phyloP scores from a whole-genome alignment of 2,888 invertebrate genomes.

The Drosophila testacea region DNA sequence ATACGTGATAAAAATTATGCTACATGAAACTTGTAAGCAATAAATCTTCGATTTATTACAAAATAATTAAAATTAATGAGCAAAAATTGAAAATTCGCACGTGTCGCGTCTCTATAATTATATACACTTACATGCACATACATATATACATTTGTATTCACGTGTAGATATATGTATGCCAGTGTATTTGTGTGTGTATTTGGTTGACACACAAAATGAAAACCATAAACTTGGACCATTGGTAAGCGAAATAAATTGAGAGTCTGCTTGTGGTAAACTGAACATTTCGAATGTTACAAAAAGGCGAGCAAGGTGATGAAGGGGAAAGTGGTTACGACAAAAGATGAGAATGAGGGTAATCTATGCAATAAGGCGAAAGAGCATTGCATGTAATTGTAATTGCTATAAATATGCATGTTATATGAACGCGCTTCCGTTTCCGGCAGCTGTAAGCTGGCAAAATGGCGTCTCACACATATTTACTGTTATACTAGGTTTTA shows the following conservation, averaged over 20 bases:
- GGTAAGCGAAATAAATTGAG: constrained; percentile 53
- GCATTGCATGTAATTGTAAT: constrained; percentile 22
- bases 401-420: constrained; percentile 50
- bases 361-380: constrained; percentile 3
- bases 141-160: neutral
- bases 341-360: neutral
- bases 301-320: too few relatives aligned
- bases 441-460: constrained; percentile 41
- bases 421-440: constrained; percentile 60
- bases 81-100: constrained; percentile 77
- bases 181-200: constrained; percentile 23
- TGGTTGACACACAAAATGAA: constrained; percentile 54
- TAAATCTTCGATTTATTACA: constrained; percentile 80
- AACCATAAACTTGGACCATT: constrained; percentile 72
- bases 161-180: constrained; percentile 1
- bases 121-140: neutral
- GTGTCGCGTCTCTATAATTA: constrained; percentile 51
- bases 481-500: constrained; percentile 47
- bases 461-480: constrained; percentile 42
- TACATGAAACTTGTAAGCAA: constrained; percentile 73
- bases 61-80: constrained; percentile 82
- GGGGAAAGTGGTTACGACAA: neutral
- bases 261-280: constrained; percentile 13
- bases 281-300: neutral
- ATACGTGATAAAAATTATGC: constrained; percentile 76